phyloP scores from a whole-genome alignment of 2,888 invertebrate species.

The Cremastobaeus sp. region DNA sequence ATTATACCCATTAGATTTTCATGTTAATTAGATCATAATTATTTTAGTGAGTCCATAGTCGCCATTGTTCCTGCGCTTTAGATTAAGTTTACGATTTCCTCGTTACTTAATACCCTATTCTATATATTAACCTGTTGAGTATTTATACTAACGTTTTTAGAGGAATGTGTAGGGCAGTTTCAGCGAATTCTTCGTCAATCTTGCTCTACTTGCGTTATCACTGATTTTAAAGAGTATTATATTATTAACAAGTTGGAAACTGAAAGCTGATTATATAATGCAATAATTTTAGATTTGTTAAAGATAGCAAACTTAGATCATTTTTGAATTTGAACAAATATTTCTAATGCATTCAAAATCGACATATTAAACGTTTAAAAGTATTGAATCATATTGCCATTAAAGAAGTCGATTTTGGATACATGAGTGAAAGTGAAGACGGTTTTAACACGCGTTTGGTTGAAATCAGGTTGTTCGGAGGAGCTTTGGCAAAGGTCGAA shows the following conservation, averaged over 20 bases:
- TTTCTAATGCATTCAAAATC: not conserved
- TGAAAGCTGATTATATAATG: too few species aligned
- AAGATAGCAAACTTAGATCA: too few species aligned
- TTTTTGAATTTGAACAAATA: too few species aligned
- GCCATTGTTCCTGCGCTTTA: conserved; percentile 13
- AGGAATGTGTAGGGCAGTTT: conserved; percentile 14
- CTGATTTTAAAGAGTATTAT: too few species aligned
- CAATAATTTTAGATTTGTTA: too few species aligned
- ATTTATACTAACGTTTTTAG: conserved; percentile 3
- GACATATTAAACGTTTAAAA: not conserved
- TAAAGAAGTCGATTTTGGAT: not conserved
- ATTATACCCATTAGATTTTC: conserved; percentile 19
- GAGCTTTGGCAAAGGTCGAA: conserved; percentile 90
- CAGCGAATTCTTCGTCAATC: not conserved
- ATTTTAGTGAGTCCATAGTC: conserved; percentile 16
- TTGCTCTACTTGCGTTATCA: too few species aligned
- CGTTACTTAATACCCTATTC: conserved; percentile 1
- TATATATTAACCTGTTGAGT: too few species aligned
- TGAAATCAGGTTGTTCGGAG: conserved; percentile 88
- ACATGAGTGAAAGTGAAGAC: too few species aligned
- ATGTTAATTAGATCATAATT: conserved; percentile 30
- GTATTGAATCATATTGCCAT: too few species aligned
- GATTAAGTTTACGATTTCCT: not conserved
- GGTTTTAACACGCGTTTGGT: too few species aligned
- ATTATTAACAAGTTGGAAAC: too few species aligned